Base-by-base conservation (phyloP, 2,113 vertebrate species). In the Epinephelus fuscoguttatus region DNA sequence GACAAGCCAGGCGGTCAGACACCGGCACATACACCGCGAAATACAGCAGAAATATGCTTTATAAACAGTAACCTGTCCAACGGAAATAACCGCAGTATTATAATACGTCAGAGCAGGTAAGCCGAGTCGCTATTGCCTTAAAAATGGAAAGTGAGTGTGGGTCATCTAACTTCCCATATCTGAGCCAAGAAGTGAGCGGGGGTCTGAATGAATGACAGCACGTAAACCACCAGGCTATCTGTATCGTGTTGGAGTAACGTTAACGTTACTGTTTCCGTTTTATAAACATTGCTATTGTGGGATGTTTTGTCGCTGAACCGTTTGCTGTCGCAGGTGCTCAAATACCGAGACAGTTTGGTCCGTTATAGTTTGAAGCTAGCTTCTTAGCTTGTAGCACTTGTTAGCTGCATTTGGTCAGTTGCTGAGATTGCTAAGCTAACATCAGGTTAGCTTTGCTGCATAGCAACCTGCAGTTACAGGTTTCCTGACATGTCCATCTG, bases 81-180 rank as follows among this genome's bases (percentile, higher is more conserved):
- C 30, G 23, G 25, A 80, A 70, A 6, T 17, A 27, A 70, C 53
- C 10, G 5, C 63, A n/a, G 2, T 25, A 1, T 33, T 70, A 12
- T 19, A 21, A 60, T 9, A 55, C 9, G n/a, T 1, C 13, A 56
- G n/a, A 72, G 49, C 67, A 84, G 92, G 93, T 94, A 87, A 91
- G 88, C 2, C 2, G 9, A 70, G 42, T 6, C 23, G 66, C 25
- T 81, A 0, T 60, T 70, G 10, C 66, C 1, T 42, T 17, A 3
- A 23, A 88, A 78, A 18, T 33, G 1, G 5, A 50, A 75, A 81
- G 52, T 53, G 3, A 17, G 4, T 59, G 18, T 60, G 18, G 63
- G 55, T 45, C 42, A 64, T 49, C 3, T 30, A 42, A 91, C 74
- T 90, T 91, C 49, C 69, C 23, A 19, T 82, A 70, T 80, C 25